Base-by-base conservation (phyloP, 1,140 invertebrate genomes). In the Glomeris maerens region DNA sequence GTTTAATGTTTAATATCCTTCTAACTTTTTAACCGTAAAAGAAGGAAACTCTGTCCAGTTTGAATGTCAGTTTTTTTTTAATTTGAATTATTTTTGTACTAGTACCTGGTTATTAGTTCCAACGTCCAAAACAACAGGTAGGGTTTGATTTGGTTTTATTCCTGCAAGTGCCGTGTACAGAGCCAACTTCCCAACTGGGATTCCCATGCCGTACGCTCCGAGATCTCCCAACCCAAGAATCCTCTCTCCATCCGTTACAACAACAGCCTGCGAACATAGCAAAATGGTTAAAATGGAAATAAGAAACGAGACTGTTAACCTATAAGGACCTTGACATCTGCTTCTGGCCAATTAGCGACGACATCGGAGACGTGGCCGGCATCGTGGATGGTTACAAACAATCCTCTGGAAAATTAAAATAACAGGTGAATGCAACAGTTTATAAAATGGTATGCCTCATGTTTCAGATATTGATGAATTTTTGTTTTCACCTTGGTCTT, bases 381-480 rank as follows among this genome's bases (percentile, higher is more conserved):
- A 67, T 98, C 95, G 60, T 97, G 86, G 58, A 96, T 93, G 0
- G 93, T 94, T 45, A 98, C 83, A 62, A 93, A 98, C 1, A 98
- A 72, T 48, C 95, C 95, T 63, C 72, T 56, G 36, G 20, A 29
- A 60, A n/a, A 4, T n/a, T 5, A 55, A 42, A 50, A 58, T 21
- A 26, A 28, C 31, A 36, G 31, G 17, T 36, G 10, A 36, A 13
- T 36, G 10, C n/a, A n/a, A n/a, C n/a, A n/a, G n/a, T n/a, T n/a
- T n/a, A n/a, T n/a, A n/a, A n/a, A n/a, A n/a, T n/a, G n/a, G n/a
- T n/a, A n/a, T n/a, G n/a, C n/a, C n/a, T n/a, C n/a, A n/a, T n/a
- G n/a, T n/a, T n/a, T n/a, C n/a, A n/a, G n/a, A n/a, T n/a, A n/a
- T 36, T 36, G 17, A 20, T 17, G 31, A 20, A 13, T 3, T 45